A percentile compares a stretch with the other conserved stretches of the same genome.
These are phyloP conservation scores for Acholoe squamosa DNA, from an alignment of 2,888 invertebrate species.

Conservation along the genomic window DNA sequence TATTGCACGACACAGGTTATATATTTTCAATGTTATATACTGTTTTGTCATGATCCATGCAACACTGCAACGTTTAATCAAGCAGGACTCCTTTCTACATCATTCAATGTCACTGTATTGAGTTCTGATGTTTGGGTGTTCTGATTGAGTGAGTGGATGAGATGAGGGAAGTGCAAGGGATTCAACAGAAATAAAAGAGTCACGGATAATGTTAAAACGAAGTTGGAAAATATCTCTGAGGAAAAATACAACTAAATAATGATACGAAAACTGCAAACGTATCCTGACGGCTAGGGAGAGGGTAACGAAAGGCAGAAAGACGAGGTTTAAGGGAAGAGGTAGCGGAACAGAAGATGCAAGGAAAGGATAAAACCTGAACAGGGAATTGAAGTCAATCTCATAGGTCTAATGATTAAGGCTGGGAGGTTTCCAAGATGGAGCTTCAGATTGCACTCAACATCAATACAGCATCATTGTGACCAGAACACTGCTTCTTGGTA, in stretches of 20 bases:
- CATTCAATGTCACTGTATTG: constrained; percentile 25
- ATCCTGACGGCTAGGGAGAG: too few relatives aligned
- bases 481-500: neutral
- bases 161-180: neutral
- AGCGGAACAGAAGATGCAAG: neutral
- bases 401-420: neutral
- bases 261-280: too few relatives aligned
- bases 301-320: neutral
- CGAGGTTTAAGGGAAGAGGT: neutral
- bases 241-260: neutral
- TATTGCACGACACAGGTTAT: constrained; percentile 3
- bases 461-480: constrained; percentile 38
- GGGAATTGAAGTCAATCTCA: neutral
- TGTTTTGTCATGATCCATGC: neutral
- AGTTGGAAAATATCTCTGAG: neutral
- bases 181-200: too few relatives aligned
- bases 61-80: neutral
- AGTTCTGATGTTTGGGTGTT: neutral
- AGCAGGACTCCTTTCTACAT: neutral
- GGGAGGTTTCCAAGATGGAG: neutral
- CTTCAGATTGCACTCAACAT: neutral
- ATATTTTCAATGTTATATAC: too few relatives aligned
- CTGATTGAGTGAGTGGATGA: neutral
- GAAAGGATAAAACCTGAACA: neutral
- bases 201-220: too few relatives aligned